These are phyloP conservation scores for Rostratula benghalensis DNA, from an alignment of 2,113 vertebrate species.

Conservation along the genomic window DNA sequence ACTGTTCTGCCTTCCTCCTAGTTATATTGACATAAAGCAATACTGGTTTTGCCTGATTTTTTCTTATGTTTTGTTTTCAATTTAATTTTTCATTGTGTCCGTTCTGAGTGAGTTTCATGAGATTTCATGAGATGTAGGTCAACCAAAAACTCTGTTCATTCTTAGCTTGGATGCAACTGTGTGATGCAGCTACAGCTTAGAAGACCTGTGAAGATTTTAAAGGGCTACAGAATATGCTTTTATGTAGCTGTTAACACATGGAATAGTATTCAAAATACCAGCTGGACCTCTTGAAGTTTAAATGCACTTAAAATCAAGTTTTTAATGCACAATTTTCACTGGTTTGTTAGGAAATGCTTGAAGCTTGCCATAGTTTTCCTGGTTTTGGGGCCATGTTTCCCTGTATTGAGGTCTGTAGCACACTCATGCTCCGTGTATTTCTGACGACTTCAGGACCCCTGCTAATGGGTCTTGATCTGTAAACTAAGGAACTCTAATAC, in stretches of 20 bases:
- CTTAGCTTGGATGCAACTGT: background rate
- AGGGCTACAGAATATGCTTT: background rate
- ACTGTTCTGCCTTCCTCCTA: background rate
- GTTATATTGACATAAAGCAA: background rate
- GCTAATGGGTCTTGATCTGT: background rate
- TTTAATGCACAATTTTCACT: too few species aligned
- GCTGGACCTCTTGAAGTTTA: background rate
- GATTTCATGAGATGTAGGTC: background rate
- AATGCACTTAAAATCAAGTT: too few species aligned
- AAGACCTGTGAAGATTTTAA: background rate
- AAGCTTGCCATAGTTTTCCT: background rate
- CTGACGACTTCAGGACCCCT: background rate
- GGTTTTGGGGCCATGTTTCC: background rate
- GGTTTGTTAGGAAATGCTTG: background rate
- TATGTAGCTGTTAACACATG: background rate
- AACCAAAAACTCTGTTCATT: background rate
- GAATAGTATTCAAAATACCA: background rate
- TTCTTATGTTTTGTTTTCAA: background rate
- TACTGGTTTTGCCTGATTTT: background rate
- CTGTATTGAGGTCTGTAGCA: background rate
- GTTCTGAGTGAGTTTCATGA: background rate
- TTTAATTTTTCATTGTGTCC: background rate
- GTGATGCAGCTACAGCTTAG: background rate
- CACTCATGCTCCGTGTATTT: background rate
- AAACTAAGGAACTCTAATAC: background rate